These are phyloP conservation scores for Hemibagrus guttatus DNA, from an alignment of 2,797 vertebrate genomes.

Conservation along the genomic window DNA sequence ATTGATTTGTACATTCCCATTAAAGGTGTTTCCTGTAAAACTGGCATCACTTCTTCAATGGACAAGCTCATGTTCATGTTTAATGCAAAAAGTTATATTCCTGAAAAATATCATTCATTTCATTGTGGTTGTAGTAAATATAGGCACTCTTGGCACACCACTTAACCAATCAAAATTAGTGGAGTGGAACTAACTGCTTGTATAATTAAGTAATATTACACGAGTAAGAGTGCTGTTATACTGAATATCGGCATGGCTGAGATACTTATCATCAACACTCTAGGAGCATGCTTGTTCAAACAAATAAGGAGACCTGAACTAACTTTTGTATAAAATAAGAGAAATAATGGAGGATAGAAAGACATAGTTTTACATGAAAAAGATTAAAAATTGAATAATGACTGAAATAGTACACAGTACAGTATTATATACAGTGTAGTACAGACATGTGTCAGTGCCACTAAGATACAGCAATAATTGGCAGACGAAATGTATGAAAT, in stretches of 20 bases:
- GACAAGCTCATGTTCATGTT: no score
- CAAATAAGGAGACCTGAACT: neutral
- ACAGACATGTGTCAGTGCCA: neutral
- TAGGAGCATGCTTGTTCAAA: neutral
- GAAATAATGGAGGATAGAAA: neutral
- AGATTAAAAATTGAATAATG: neutral
- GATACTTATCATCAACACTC: neutral
- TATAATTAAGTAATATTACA: conserved; percentile 3
- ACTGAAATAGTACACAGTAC: neutral
- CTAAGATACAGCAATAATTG: neutral
- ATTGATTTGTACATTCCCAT: no score
- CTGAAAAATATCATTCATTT: neutral
- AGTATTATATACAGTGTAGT: neutral
- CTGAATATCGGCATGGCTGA: neutral
- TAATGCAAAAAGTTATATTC: neutral
- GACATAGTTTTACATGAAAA: neutral
- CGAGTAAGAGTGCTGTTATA: neutral
- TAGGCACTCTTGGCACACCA: neutral
- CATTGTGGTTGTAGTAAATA: neutral
- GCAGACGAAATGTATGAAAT: neutral
- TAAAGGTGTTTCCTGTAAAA: no score
- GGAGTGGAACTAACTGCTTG: neutral
- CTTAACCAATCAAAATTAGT: neutral
- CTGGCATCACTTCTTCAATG: neutral
- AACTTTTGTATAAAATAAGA: neutral